phyloP scores from a whole-genome alignment of 2,113 vertebrate species.

The Ornithorhynchus anatinus region DNA sequence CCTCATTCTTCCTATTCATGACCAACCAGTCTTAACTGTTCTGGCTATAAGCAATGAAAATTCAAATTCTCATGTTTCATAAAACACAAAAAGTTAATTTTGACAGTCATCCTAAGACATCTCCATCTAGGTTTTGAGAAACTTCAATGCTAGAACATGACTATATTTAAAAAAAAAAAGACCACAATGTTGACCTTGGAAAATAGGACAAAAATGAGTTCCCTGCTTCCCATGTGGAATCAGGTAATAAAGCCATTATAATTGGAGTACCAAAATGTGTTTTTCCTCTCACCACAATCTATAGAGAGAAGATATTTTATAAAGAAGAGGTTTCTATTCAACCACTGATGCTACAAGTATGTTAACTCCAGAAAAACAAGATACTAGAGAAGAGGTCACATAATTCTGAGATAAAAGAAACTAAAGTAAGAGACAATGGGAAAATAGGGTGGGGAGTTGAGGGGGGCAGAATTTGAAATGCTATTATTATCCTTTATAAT shows the following conservation, averaged over 20 bases:
- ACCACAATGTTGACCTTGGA: background rate
- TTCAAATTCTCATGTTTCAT: background rate
- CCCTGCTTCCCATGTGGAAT: background rate
- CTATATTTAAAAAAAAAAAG: background rate
- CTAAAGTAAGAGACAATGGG: slow-evolving; percentile 2
- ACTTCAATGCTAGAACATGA: background rate
- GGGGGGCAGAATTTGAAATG: background rate
- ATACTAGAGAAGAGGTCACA: background rate
- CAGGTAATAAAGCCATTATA: background rate
- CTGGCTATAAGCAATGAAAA: background rate
- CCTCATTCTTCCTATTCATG: background rate
- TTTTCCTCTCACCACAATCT: background rate
- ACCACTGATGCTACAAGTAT: background rate
- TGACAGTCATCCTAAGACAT: background rate
- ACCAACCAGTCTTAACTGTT: background rate
- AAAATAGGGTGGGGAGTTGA: background rate
- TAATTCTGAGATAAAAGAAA: slow-evolving; percentile 8
- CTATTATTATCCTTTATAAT: background rate
- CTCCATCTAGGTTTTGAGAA: background rate
- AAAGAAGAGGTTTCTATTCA: background rate
- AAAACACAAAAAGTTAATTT: background rate
- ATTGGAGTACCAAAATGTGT: background rate
- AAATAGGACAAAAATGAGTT: background rate
- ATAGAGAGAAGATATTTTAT: too few species aligned
- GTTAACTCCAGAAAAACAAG: background rate